Conservation (phyloP, 2,113 vertebrate genomes). For the Montifringilla adamsi region DNA sequence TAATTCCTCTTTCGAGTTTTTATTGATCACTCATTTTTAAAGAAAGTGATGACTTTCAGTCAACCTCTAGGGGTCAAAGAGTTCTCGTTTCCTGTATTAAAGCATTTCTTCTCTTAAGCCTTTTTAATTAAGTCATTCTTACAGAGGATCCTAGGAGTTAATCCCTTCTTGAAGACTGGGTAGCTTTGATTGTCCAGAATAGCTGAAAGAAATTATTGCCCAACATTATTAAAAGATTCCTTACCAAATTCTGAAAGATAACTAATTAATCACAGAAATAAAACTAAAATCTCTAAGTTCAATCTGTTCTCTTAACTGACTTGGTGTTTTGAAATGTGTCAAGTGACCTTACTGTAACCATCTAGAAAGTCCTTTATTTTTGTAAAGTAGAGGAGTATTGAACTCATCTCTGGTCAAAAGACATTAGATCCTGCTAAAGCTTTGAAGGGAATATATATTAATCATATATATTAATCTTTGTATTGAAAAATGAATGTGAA, state of each 20-base stretch:
- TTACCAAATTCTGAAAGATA: background rate
- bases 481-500: background rate
- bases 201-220: background rate
- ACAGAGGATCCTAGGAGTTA: background rate
- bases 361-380: background rate
- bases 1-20: background rate
- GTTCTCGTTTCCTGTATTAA: background rate
- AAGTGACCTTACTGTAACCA: background rate
- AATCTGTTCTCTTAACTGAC: background rate
- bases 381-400: background rate
- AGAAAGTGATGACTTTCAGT: conserved; percentile 38
- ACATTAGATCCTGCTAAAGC: background rate
- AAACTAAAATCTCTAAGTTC: background rate
- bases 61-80: background rate
- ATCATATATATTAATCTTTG: background rate
- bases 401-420: background rate
- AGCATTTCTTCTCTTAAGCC: background rate
- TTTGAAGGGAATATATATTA: background rate
- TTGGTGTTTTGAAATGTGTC: background rate
- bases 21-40: conserved; percentile 31
- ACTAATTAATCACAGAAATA: background rate
- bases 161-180: background rate
- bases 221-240: background rate
- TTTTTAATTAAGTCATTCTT: conserved; percentile 39
- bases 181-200: background rate